Percentiles rank a stretch among this genome's conserved stretches.
These are phyloP conservation scores for Gymnorhina tibicen DNA, from an alignment of 2,113 vertebrate species.

Conservation along the genomic window DNA sequence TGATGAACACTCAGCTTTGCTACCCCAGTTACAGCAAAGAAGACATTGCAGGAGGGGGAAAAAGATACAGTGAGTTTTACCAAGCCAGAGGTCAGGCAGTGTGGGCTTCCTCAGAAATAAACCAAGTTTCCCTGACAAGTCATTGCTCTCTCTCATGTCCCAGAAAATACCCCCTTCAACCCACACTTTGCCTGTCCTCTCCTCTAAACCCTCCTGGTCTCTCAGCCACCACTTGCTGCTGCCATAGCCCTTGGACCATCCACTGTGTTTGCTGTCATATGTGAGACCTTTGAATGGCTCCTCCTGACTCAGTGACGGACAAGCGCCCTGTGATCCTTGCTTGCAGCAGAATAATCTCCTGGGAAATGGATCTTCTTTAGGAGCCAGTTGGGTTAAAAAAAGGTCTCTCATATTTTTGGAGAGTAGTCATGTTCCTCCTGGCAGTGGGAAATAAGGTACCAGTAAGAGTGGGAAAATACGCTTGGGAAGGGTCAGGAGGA, in stretches of 20 bases:
- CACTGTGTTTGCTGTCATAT: accelerated
- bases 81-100: neutral
- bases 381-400: neutral
- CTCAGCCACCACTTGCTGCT: neutral
- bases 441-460: neutral
- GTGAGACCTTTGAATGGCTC: neutral
- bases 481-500: neutral
- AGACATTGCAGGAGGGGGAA: neutral
- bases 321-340: neutral
- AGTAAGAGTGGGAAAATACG: neutral
- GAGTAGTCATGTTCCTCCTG: neutral
- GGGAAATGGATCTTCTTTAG: neutral
- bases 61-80: neutral
- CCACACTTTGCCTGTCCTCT: neutral
- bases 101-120: neutral
- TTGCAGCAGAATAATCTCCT: neutral
- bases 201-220: neutral
- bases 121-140: neutral
- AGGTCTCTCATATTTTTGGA: neutral
- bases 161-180: neutral
- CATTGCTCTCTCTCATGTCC: neutral
- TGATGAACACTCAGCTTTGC: neutral
- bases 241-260: neutral
- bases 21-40: neutral
- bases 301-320: neutral